phyloP scores from a whole-genome alignment of 2,797 vertebrate genomes.

The Labroides dimidiatus region DNA sequence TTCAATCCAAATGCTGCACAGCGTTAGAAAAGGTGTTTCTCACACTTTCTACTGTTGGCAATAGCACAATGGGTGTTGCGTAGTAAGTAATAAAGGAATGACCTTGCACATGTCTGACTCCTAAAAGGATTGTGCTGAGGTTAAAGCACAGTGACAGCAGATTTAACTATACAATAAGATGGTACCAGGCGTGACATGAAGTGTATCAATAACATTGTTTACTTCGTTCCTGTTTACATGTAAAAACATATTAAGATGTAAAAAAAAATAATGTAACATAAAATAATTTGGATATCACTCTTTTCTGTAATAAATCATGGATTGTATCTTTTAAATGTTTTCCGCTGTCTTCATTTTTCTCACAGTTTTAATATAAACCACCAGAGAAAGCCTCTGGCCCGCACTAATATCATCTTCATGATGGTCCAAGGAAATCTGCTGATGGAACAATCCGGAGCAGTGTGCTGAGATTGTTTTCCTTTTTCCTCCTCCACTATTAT shows the following conservation, averaged over 20 bases:
- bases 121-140: conserved; percentile 58
- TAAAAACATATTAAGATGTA: conserved; percentile 80
- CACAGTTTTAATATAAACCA: background rate
- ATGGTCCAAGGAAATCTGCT: conserved; percentile 47
- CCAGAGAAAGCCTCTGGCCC: conserved; percentile 8
- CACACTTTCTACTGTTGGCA: conserved; percentile 56
- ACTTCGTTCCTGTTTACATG: conserved; percentile 88
- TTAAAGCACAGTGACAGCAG: conserved; percentile 71
- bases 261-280: conserved; percentile 78
- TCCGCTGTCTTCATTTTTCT: conserved; percentile 41
- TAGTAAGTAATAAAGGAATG: conserved; percentile 72
- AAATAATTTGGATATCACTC: conserved; percentile 86
- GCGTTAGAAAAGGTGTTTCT: conserved; percentile 50
- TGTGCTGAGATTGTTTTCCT: conserved; percentile 29
- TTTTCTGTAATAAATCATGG: conserved; percentile 90
- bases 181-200: conserved; percentile 71
- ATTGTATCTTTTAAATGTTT: conserved; percentile 81
- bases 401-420: conserved; percentile 19
- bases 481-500: conserved; percentile 43
- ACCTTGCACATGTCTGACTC: conserved; percentile 72
- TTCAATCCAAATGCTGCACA: conserved; percentile 59
- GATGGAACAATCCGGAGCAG: conserved; percentile 39
- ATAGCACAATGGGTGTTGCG: conserved; percentile 70
- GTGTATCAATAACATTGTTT: conserved; percentile 83
- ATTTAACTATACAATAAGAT: conserved; percentile 70